A percentile compares a stretch with the other conserved stretches of the same genome.
Conservation (phyloP, 2,797 vertebrate genomes). For the Apogon hyalosoma region DNA sequence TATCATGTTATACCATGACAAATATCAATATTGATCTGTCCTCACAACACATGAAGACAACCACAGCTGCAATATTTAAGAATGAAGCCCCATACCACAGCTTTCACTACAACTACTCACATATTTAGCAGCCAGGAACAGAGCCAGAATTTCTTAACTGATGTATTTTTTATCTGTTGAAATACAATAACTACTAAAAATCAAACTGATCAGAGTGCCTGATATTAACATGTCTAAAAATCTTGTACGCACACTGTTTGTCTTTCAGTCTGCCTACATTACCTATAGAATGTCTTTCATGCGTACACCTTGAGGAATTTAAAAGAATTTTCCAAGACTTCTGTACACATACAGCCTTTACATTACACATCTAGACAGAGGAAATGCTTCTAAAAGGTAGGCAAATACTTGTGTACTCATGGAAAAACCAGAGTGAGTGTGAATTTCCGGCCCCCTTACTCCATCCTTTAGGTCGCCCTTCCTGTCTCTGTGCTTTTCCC, state of each 20-base stretch:
- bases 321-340: conserved; percentile 11
- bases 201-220: not conserved
- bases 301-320: conserved; percentile 7
- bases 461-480: conserved; percentile 33
- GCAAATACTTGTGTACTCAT: conserved; percentile 40
- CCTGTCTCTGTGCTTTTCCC: conserved; percentile 57
- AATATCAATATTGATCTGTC: too few relatives aligned
- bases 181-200: not conserved
- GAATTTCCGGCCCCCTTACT: conserved; percentile 38
- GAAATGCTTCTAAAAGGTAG: conserved; percentile 24
- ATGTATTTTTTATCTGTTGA: too few relatives aligned
- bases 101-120: not conserved
- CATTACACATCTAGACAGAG: conserved; percentile 13
- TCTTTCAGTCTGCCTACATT: conserved; percentile 2
- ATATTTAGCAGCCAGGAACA: not conserved
- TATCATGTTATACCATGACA: too few relatives aligned
- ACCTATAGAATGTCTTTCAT: not conserved
- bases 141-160: too few relatives aligned
- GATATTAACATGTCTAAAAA: not conserved
- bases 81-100: not conserved
- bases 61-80: not conserved
- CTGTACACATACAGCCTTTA: conserved; percentile 19
- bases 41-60: not conserved
- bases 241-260: not conserved
- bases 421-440: conserved; percentile 40